Base-by-base conservation (phyloP, 1,140 invertebrate genomes). In the Platyscapa corneri region DNA sequence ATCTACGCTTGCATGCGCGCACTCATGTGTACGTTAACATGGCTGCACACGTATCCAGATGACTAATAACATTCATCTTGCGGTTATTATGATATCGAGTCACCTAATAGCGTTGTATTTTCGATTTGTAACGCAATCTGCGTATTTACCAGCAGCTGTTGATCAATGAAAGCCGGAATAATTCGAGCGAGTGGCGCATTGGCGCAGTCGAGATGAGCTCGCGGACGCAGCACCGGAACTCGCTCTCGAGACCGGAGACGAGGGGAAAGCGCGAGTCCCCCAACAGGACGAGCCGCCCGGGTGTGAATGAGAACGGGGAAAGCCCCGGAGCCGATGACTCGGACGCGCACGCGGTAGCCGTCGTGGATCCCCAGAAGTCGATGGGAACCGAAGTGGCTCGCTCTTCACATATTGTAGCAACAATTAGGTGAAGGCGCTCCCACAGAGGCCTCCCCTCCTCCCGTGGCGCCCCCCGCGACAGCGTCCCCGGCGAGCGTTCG, bases 361-460 rank as follows among this genome's bases (percentile, higher is more conserved):
- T 64, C 56, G 76, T 56, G 34, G 60, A 85, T 90, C 89, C 86
- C 88, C 90, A 91, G 89, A 90, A 92, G 89, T 90, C 90, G 90
- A 91, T 92, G 92, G 92, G 93, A 93, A 93, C 91, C 89, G 84
- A 88, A 89, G 89, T 89, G 90, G 89, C 90, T 90, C 87, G 87
- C 86, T 91, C 91, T 93, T 93, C 92, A 91, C 92, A 93, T 93
- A 93, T 93, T 93, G 91, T 92, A 88, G 89, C 90, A 92, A 93
- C 92, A 93, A 93, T 93, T 93, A 92, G 93, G 92, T 93, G 93
- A 93, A 93, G 93, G 92, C 92, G 89, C 90, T 92, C 90, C 90
- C 91, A 93, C 90, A 90, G 88, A 88, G 46, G 16, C n/a, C 53
- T 74, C 53, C 65, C 53, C 76, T 27, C 10, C 80, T 37, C 53